Conservation (phyloP, 2,888 invertebrate species). For the Pseudococcus longispinus region DNA sequence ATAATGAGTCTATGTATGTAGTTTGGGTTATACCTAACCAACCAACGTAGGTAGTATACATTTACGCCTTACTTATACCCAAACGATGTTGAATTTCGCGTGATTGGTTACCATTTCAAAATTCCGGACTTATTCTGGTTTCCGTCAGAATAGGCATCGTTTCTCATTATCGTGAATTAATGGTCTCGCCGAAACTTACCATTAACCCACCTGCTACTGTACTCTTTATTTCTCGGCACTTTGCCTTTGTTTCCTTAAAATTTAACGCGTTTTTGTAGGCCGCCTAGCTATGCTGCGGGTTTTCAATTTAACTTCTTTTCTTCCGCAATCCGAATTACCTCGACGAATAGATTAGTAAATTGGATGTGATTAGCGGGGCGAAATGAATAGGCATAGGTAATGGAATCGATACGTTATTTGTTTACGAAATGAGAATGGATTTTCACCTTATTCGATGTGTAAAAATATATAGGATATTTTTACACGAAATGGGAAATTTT, state of each 20-base stretch:
- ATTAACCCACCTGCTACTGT: not conserved
- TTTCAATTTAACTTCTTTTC: not conserved
- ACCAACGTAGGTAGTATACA: not conserved
- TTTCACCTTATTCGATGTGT: not conserved
- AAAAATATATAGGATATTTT: no score
- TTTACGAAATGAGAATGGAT: not conserved
- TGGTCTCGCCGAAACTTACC: not conserved
- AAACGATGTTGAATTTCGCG: not conserved
- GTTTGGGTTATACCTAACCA: not conserved
- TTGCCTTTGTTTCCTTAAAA: not conserved
- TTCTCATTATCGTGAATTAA: slow-evolving; percentile 22
- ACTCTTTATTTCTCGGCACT: not conserved
- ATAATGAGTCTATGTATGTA: no score
- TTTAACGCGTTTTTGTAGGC: not conserved
- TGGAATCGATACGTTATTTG: not conserved
- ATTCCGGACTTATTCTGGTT: not conserved
- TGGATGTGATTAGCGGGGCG: not conserved
- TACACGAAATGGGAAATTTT: no score
- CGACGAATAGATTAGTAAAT: not conserved
- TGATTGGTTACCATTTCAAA: slow-evolving; percentile 7
- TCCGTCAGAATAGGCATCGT: slow-evolving; percentile 8
- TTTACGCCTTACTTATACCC: not conserved
- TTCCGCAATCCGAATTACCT: not conserved
- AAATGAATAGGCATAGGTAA: not conserved
- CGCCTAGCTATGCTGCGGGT: not conserved